phyloP scores from a whole-genome alignment of 1,140 invertebrate species.

The Megalonaias nervosa region DNA sequence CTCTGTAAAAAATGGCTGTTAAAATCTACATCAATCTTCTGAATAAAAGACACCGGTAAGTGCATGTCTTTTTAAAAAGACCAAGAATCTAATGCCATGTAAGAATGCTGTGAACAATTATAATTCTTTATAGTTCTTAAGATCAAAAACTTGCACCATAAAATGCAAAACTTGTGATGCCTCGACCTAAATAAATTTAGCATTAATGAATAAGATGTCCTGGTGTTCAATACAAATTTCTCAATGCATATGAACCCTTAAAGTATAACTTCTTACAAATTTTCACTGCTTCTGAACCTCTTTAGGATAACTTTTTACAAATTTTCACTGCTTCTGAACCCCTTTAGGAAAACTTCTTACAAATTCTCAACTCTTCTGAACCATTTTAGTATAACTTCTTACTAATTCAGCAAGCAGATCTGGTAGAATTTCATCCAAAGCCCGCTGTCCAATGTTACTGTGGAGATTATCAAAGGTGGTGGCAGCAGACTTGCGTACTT shows the following conservation, averaged over 20 bases:
- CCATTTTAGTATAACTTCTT: neutral
- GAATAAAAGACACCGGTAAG: no score
- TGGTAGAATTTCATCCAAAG: conserved; percentile 98
- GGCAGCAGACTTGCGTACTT: conserved; percentile 94
- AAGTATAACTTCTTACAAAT: no score
- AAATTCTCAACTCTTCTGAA: conserved; percentile 5
- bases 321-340: neutral
- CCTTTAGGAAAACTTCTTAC: neutral
- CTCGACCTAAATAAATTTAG: neutral
- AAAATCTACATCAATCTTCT: no score
- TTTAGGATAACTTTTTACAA: neutral
- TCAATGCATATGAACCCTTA: neutral
- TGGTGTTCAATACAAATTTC: neutral
- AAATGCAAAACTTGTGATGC: neutral
- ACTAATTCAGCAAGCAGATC: conserved; percentile 87
- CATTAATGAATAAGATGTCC: neutral
- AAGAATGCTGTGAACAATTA: no score
- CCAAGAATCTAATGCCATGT: no score
- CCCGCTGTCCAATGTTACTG: conserved; percentile 92
- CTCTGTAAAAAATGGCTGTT: no score
- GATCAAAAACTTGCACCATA: neutral
- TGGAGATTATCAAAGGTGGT: conserved; percentile 97
- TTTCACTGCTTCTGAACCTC: neutral
- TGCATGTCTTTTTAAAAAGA: no score
- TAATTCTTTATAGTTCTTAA: no score